phyloP scores from a whole-genome alignment of 2,888 invertebrate species.

The Erannis defoliaria region DNA sequence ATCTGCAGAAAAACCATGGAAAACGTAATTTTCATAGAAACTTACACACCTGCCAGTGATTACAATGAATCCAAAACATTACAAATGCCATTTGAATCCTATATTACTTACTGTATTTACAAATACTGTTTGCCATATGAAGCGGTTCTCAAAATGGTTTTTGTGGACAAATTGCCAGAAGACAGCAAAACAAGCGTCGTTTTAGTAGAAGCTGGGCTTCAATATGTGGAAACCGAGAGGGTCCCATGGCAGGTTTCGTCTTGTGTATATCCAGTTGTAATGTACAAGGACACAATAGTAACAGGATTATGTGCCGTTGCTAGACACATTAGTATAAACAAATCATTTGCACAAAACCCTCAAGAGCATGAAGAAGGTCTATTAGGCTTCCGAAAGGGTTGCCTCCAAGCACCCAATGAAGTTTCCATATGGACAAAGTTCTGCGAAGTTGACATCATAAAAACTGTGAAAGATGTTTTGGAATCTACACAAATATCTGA shows the following conservation, averaged over 20 bases:
- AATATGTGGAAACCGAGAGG: conserved; percentile 59
- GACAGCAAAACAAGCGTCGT: conserved; percentile 51
- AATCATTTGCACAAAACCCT: conserved; percentile 42
- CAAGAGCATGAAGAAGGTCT: conserved; percentile 82
- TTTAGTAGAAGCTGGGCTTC: conserved; percentile 56
- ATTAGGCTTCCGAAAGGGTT: conserved; percentile 93
- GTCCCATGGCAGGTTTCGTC: conserved; percentile 80
- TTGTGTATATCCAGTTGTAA: conserved; percentile 89
- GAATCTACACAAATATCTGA: conserved; percentile 49
- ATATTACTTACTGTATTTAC: conserved; percentile 87
- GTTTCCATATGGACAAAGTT: conserved; percentile 96
- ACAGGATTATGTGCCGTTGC: conserved; percentile 93
- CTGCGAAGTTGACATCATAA: conserved; percentile 94
- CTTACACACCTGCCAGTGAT: conserved; percentile 53
- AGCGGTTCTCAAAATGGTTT: conserved; percentile 76
- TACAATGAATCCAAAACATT: conserved; percentile 52
- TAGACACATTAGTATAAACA: conserved; percentile 70
- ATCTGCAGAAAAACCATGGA: conserved; percentile 43
- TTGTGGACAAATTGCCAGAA: conserved; percentile 50
- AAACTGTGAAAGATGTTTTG: conserved; percentile 83
- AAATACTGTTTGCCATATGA: conserved; percentile 84
- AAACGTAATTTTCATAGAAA: conserved; percentile 66
- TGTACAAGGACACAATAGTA: conserved; percentile 87
- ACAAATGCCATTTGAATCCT: conserved; percentile 86
- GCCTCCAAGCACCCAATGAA: conserved; percentile 94